Conservation (phyloP, 2,113 vertebrate genomes). For the Odocoileus virginianus region DNA sequence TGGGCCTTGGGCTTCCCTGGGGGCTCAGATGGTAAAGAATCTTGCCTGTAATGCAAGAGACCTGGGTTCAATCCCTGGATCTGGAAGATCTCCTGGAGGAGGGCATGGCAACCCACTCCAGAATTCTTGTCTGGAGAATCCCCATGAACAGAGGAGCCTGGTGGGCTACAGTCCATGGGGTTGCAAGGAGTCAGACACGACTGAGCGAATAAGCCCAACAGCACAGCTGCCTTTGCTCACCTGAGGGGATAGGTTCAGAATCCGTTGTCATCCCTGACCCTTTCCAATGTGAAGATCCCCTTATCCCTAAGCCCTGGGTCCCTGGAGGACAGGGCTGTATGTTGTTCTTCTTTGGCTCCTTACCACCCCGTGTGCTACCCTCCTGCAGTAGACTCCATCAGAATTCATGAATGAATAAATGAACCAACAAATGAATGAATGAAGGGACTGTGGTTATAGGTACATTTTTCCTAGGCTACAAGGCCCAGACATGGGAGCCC, state of each 20-base stretch:
- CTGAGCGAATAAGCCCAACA: neutral
- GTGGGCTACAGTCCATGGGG: neutral
- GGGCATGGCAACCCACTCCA: neutral
- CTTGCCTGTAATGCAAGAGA: neutral
- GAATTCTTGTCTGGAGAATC: neutral
- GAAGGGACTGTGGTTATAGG: neutral
- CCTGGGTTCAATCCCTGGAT: neutral
- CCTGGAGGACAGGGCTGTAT: neutral
- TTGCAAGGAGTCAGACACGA: neutral
- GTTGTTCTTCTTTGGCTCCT: no score
- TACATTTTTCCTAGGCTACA: neutral
- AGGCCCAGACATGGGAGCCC: neutral
- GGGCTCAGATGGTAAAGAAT: neutral
- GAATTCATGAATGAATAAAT: neutral
- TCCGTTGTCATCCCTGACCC: neutral
- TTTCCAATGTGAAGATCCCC: fast-evolving
- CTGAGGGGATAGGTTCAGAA: no score
- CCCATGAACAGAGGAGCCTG: neutral
- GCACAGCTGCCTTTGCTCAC: neutral
- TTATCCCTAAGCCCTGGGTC: neutral
- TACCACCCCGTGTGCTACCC: fast-evolving
- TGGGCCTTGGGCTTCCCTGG: neutral
- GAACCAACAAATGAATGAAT: neutral
- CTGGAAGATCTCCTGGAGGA: neutral
- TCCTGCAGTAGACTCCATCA: neutral